Base-by-base conservation (phyloP, 2,888 invertebrate genomes). In the Mayetiola destructor region DNA sequence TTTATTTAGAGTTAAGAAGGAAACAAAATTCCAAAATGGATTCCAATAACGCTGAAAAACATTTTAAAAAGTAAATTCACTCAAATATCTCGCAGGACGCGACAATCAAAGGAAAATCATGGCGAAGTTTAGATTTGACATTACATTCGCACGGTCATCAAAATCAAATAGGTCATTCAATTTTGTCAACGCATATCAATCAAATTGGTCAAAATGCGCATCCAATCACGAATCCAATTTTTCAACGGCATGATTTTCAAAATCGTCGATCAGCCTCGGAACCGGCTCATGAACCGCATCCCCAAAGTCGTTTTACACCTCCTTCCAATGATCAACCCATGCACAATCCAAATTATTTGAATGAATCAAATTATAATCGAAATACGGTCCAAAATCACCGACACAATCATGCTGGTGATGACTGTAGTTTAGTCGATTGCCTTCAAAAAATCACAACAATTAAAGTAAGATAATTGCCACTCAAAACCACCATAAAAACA, bases 391-490 rank as follows among this genome's bases (percentile, higher is more conserved):
- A 37, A 37, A 32, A 57, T 56, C 57, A 57, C 56, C 54, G 55
- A 35, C 40, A 42, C 16, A n/a, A n/a, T n/a, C n/a, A n/a, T n/a
- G n/a, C n/a, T n/a, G 29, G 40, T 29, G 42, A 35, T 57, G 48
- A 55, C 55, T 58, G 57, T 56, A 59, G 55, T 52, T 61, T 60
- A 60, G 59, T 61, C 56, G 60, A 60, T 59, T 61, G 62, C 57
- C 62, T 62, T 16, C 61, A 62, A 58, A 66, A 66, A 62, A 67
- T 67, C 64, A 65, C 66, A 64, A 64, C 67, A 59, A 62, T 68
- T 65, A 71, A 71, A 72, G 71, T 72, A 71, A 72, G 71, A 66
- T 39, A 21, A 48, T 23, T 48, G 48, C 48, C 27, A 23, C 29
- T 6, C 29, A 56, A 42, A 30, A 48, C 48, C 10, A 32, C n/a